Evolutionary conservation across 2,113 vertebrate species (phyloP), one percentile per base, ranked within the genome.

Genomic region (Upupa epops): DNA sequence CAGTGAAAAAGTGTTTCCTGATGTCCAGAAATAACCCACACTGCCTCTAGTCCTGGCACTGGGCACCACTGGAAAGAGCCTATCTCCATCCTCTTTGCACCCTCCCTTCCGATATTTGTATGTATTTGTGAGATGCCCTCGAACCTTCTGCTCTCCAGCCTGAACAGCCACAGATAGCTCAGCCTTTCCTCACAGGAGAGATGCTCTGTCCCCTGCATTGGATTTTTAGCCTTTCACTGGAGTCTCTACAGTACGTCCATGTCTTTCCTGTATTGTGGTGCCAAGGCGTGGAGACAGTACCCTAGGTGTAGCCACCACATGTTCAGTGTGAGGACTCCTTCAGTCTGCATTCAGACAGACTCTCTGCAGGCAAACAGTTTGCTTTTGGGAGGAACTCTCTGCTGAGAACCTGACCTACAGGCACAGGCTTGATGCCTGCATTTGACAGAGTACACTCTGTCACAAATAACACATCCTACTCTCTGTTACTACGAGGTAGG

Each of bases 281-380:
- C 2, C 5, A 73, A 80, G 64, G 68, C 3, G 3, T 18, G 21
- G n/a, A 29, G 4, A 17, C 10, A 36, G 7, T 0, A 2, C 11
- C 32, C 32, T 54, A 49, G 24, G 6, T 17, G 13, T 36, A 45
- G 20, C n/a, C n/a, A n/a, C n/a, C 10, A 9, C 45, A 5, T 31
- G 6, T 31, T 28, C 49, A 14, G 0, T 22, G 17, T 11, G 36
- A 5, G 13, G 17, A 40, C 32, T 69, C 83, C 22, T 52, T 77
- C 77, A 83, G 61, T 58, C 73, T 54, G 9, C 51, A 58, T 80
- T 75, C 42, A 70, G 37, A 18, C 19, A 77, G 64, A 40, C 45
- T 36, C 14, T 80, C 71, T 54, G 25, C 19, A 55, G 32, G 32
- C 32, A 80, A 86, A 65, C 21, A 0, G 37, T 20, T 61, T 1